A percentile compares a stretch with the other conserved stretches of the same genome.
These are phyloP conservation scores for Tachina lurida DNA, from an alignment of 2,888 invertebrate genomes.

Conservation along the genomic window DNA sequence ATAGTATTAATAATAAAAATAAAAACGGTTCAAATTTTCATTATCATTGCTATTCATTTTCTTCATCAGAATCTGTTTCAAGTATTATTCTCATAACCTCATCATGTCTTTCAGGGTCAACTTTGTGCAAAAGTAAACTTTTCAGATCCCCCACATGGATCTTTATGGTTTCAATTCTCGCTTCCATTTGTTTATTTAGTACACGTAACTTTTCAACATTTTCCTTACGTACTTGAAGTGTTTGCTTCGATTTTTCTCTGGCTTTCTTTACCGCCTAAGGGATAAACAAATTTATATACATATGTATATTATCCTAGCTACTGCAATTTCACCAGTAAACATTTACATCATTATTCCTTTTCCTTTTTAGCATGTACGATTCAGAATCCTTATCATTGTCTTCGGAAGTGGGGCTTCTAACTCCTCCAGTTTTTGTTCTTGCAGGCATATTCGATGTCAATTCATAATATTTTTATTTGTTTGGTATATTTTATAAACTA, in stretches of 20 bases:
- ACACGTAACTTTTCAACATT: slow-evolving; percentile 78
- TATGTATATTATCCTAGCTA: no score
- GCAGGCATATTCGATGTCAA: slow-evolving; percentile 78
- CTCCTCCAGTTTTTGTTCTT: slow-evolving; percentile 77
- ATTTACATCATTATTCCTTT: slow-evolving; percentile 81
- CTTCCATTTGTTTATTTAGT: slow-evolving; percentile 77
- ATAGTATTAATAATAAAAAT: no score
- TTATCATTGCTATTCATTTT: slow-evolving; percentile 57
- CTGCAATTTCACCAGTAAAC: not conserved
- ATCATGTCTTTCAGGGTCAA: slow-evolving; percentile 75
- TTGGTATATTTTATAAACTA: no score
- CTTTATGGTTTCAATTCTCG: slow-evolving; percentile 77
- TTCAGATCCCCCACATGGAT: slow-evolving; percentile 77
- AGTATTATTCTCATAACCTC: slow-evolving; percentile 77
- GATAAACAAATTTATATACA: not conserved
- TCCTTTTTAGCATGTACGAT: slow-evolving; percentile 80
- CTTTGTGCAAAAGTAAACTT: slow-evolving; percentile 76
- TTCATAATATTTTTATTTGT: no score
- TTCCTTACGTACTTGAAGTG: slow-evolving; percentile 79
- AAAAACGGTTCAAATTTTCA: not conserved
- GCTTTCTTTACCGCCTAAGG: slow-evolving; percentile 81
- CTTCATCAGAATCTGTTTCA: slow-evolving; percentile 75
- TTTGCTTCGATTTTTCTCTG: slow-evolving; percentile 80
- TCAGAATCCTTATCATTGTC: slow-evolving; percentile 75
- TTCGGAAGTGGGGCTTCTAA: slow-evolving; percentile 76